Base-by-base conservation (phyloP, 2,113 vertebrate genomes). In the Canis aureus region DNA sequence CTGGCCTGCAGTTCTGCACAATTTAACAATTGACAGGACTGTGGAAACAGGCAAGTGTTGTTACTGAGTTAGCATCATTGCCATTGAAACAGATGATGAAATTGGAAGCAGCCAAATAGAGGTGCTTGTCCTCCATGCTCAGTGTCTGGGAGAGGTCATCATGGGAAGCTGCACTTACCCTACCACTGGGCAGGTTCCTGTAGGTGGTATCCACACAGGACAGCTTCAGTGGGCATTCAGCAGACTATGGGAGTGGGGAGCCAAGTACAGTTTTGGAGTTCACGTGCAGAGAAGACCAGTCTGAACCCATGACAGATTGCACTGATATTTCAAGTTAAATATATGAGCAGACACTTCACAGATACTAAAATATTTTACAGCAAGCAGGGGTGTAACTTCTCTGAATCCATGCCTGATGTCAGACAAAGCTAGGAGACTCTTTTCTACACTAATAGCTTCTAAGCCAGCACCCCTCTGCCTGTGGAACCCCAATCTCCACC, bases 161-260 rank as follows among this genome's bases (percentile, higher is more conserved):
- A 1, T 0, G 8, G 53, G 89, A 19, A 60, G 11, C 32, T 0
- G 17, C 13, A 11, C 5, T 11, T 8, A n/a, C n/a, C 20, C 49
- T 11, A 8, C 4, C 11, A 53, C 16, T 2, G 2, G 15, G 38
- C 0, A n/a, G 66, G 73, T 16, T 22, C 49, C 67, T 0, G 55
- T 0, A 19, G 22, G 15, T 11, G 7, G 27, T 4, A 2, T 16
- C 49, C 35, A 16, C 13, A 3, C 0, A 22, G 55, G 23, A 32
- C 53, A 17, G 38, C 64, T 25, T 49, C 83, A 22, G 35, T 2
- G 16, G 3, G 11, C 7, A 19, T 59, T 55, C 67, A 66, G 23
- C 16, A 74, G 92, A 29, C 32, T 7, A 3, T 32, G 16, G 19
- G 11, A 53, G 7, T 16, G 25, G 43, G 38, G 66, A 32, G 15